Evolutionary conservation across 2,797 vertebrate genomes (phyloP).

Genomic region (Halcyon smyrnensis): DNA sequence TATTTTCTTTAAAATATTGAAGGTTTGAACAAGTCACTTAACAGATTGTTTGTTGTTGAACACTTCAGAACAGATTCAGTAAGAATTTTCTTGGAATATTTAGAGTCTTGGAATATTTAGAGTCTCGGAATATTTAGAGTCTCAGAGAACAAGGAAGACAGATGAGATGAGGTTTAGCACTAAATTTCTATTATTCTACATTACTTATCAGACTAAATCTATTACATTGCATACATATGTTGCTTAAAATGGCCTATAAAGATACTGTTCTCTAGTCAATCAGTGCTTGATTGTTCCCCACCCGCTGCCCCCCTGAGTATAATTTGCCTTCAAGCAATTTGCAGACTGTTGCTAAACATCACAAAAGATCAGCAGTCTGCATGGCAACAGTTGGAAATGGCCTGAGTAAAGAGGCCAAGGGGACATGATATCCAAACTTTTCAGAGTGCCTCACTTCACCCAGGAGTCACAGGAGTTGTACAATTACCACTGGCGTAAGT

Average conservation of each 20-base stretch:
- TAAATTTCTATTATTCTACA: neutral
- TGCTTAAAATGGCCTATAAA: neutral
- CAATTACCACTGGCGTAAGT: neutral
- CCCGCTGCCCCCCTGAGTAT: neutral
- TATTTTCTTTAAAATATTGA: neutral
- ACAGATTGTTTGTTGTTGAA: neutral
- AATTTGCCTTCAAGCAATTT: conserved; percentile 15
- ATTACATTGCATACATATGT: neutral
- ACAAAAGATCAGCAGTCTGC: conserved; percentile 9
- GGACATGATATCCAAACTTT: neutral
- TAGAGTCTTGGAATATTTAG: neutral
- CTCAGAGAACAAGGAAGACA: neutral
- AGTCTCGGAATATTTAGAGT: neutral
- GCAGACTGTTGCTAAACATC: conserved; percentile 40
- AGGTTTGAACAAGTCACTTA: neutral
- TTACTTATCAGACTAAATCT: neutral
- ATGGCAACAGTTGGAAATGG: neutral
- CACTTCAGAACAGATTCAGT: neutral
- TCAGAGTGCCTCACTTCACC: neutral
- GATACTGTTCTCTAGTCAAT: neutral
- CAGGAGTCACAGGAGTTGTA: neutral
- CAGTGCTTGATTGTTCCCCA: neutral
- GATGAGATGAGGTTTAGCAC: neutral
- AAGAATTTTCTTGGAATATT: neutral
- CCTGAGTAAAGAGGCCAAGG: neutral